Evolutionary conservation across 2,888 invertebrate species (phyloP), one percentile per base, ranked within the genome.

Genomic region (Andrena bucephala): DNA sequence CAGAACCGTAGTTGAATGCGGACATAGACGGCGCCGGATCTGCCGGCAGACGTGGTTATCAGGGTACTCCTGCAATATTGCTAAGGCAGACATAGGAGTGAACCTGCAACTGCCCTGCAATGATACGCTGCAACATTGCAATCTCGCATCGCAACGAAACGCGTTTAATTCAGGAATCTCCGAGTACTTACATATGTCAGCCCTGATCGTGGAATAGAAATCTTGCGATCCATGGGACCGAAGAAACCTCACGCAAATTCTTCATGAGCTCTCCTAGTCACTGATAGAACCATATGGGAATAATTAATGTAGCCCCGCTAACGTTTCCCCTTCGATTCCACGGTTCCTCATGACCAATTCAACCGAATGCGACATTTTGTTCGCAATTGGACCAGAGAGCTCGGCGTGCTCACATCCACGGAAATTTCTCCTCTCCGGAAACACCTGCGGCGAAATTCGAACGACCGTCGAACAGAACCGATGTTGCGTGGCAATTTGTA

Each of bases 401-500:
- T 2, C n/a, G 52, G 20, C 16, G 36, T 31, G 74, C 60, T 73
- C 75, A 20, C 80, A 68, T 72, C 33, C 24, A 50, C 29, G 65
- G n/a, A 85, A 76, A 82, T 85, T 82, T 74, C 87, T 42, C 48
- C 73, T 20, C 62, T 63, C 36, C 63, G 81, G 76, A 65, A 84
- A 76, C 85, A 86, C 84, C 86, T 87, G 87, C 77, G 79, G 82
- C 75, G 63, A 67, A 67, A 77, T 87, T 77, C 72, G 72, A 62
- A 69, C 60, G 73, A 74, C 72, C 81, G 63, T 83, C 85, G 88
- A 87, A 84, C 76, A 70, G 81, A 77, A 88, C 83, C 80, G 87
- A 85, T 78, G 85, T 74, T 78, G 60, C 68, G 31, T 69, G 75
- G 85, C 84, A 80, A 88, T 88, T 88, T 89, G 85, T 89, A 87